phyloP scores from a whole-genome alignment of 30 jellyfish, hydroid and myxozoan species.

The Aurelia aurita complex sp. Pacific region DNA sequence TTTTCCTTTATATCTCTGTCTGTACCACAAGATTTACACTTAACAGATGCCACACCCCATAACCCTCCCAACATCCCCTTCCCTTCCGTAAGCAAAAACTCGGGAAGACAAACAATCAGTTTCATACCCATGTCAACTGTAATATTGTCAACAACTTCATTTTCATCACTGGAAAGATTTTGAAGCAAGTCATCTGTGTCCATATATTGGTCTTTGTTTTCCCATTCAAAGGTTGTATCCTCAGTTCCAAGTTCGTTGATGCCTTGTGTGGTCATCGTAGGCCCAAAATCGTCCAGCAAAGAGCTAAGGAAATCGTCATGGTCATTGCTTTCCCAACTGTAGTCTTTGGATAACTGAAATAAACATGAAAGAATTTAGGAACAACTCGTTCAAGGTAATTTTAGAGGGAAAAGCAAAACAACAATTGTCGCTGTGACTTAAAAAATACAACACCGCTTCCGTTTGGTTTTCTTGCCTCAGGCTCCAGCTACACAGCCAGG shows the following conservation, averaged over 20 bases:
- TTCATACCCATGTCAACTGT: constrained; percentile 74
- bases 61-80: too few species aligned
- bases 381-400: too few species aligned
- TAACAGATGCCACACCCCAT: too few species aligned
- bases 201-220: constrained; percentile 12
- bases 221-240: constrained; percentile 41
- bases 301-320: constrained; percentile 51
- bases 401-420: too few species aligned
- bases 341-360: constrained; percentile 52
- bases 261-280: constrained; percentile 37
- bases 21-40: too few species aligned
- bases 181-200: constrained; percentile 56
- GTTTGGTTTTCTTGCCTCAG: too few species aligned
- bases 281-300: constrained; percentile 57
- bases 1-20: too few species aligned
- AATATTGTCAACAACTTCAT: constrained; percentile 67
- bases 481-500: too few species aligned
- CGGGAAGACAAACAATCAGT: not conserved
- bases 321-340: constrained; percentile 27
- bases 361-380: not conserved
- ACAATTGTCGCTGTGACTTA: too few species aligned
- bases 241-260: constrained; percentile 41
- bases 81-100: too few species aligned
- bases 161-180: constrained; percentile 48
- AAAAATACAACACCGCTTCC: too few species aligned